Base-by-base conservation (phyloP, 2,797 vertebrate genomes). In the Chaenodraco wilsoni region DNA sequence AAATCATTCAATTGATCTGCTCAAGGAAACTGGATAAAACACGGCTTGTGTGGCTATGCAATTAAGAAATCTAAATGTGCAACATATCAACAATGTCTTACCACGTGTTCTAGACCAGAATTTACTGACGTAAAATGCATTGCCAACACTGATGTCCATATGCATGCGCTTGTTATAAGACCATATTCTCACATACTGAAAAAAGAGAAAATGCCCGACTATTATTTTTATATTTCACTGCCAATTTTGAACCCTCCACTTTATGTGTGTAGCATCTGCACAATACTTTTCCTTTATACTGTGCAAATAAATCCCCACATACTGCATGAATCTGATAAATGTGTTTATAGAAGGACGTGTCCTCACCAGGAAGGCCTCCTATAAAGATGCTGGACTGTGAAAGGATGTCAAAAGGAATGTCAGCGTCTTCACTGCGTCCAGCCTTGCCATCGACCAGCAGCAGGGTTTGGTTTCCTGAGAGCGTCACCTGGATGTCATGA, bases 341-440 rank as follows among this genome's bases (percentile, higher is more conserved):
- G 46, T 58, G 41, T 27, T 15, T 2, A 10, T 17, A 2, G 48
- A 59, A n/a, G 23, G 10, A 21, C 2, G 2, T 16, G 31, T 55
- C 5, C 89, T 93, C 78, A 98, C 98, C 97, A 93, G 98, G 97
- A 9, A 99, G 88, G 44, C 98, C 98, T 88, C 98, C 98, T 4
- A 97, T 57, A 0, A 96, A 98, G 8, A 96, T 98, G 90, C 93
- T 96, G 80, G 96, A 94, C 0, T 91, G 93, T 3, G 88, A 48
- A 2, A 90, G 89, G 62, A 98, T 87, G 21, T 94, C 91, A 12
- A 90, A 79, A 49, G 93, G 86, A 56, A 97, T 75, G 45, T 93
- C 90, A 0, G 70, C 84, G 27, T 94, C 76, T 80, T 96, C 95
- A 0, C 67, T 95, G 31, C 93, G 91, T 65, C 95, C 96, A 0